Evolutionary conservation across 2,888 invertebrate species (phyloP).

Genomic region (Chymomyza procnemis): DNA sequence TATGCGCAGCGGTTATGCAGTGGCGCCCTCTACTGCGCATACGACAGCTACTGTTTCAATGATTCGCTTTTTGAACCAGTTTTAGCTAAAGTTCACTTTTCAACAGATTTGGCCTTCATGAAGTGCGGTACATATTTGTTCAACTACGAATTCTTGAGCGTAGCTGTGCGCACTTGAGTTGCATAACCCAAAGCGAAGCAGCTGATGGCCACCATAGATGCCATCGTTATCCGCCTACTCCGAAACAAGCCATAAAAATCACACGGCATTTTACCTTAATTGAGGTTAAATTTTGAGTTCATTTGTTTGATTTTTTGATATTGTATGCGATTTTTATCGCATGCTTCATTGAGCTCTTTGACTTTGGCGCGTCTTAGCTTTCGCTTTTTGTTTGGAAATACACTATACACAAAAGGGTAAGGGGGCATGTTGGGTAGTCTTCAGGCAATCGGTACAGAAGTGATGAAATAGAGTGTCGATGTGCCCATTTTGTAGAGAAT

Average conservation of each 20-base stretch:
- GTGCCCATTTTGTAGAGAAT: too few relatives aligned
- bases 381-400: neutral
- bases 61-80: neutral
- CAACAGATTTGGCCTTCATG: slow-evolving; percentile 52
- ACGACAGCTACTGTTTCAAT: neutral
- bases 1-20: too few relatives aligned
- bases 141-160: slow-evolving; percentile 44
- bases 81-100: neutral
- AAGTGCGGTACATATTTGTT: neutral
- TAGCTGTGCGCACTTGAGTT: slow-evolving; percentile 23
- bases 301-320: slow-evolving; percentile 8
- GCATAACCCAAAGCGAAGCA: neutral
- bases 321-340: neutral
- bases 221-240: neutral
- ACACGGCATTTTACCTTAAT: slow-evolving; percentile 30
- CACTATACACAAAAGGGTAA: too few relatives aligned
- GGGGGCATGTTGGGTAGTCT: too few relatives aligned
- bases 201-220: neutral
- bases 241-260: slow-evolving; percentile 1
- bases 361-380: neutral
- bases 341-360: neutral
- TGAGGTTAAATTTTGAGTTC: slow-evolving; percentile 40
- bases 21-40: too few relatives aligned
- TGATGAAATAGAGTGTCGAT: too few relatives aligned
- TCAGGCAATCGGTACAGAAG: too few relatives aligned